Base-by-base conservation (phyloP, 2,113 vertebrate species). In the Ciconia stormi region DNA sequence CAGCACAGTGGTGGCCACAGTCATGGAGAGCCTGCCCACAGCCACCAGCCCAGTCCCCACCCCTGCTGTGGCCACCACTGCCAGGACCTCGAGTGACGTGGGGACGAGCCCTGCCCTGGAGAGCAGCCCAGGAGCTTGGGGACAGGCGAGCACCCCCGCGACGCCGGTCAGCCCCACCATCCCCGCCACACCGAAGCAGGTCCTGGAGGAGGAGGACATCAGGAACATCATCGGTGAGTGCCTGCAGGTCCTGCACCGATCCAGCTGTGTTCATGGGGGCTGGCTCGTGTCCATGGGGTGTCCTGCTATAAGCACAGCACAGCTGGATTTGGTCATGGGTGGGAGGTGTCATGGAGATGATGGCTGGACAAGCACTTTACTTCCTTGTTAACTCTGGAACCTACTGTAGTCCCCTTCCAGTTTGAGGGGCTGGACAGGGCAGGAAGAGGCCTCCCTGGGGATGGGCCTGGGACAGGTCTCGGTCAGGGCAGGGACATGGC, bases 161-260 rank as follows among this genome's bases (percentile, higher is more conserved):
- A 67, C 5, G 0, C 88, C n/a, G 0, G 26, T 79, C 69, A 95
- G 70, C 34, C 55, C 81, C 2, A 90, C 47, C 25, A 87, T 85
- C 7, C 63, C 96, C 0, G 81, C 90, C 70, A 95, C 93, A 12
- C 97, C 97, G 0, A 98, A 97, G 40, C 84, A 96, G 65, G 96
- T 56, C 21, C 94, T 98, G 1, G 98, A 98, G 40, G 98, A 98
- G 70, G 97, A 97, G 74, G 97, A 98, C 93, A 97, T 98, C 77
- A 95, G 97, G 78, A 98, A 97, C 78, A 97, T 98, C 87, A 98
- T 98, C 27, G 98, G 98, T 98, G 95, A 98, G 98, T 96, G 42
- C 47, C 73, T 46, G 40, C 27, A 38, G 61, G 49, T 71, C 30
- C 56, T 83, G 86, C n/a, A 16, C 10, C 0, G 0, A 13, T 30